Conservation (phyloP, 1,140 invertebrate genomes). For the Trichoplusia ni region DNA sequence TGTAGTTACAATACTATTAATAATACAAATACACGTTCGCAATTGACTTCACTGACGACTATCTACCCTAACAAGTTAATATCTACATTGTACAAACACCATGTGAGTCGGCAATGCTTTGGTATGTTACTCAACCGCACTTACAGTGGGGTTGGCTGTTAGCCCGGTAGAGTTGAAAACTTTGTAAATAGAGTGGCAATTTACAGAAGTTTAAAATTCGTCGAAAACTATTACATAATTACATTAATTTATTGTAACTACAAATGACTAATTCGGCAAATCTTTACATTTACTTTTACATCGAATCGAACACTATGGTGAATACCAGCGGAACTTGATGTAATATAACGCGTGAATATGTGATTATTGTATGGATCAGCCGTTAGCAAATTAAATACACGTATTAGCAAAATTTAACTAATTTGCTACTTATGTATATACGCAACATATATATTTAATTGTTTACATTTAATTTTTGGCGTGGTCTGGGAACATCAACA, state of each 20-base stretch:
- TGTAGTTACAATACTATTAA: slow-evolving; percentile 46
- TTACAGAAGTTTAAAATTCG: slow-evolving; percentile 50
- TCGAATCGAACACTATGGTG: slow-evolving; percentile 76
- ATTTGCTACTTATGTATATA: slow-evolving; percentile 24
- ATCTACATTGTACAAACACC: slow-evolving; percentile 68
- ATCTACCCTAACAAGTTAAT: slow-evolving; percentile 68
- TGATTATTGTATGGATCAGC: slow-evolving; percentile 17
- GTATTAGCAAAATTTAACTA: slow-evolving; percentile 29
- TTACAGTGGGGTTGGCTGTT: slow-evolving; percentile 41
- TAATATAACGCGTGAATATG: slow-evolving; percentile 11
- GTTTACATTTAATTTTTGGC: slow-evolving; percentile 30
- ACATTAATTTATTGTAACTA: slow-evolving; percentile 55
- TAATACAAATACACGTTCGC: slow-evolving; percentile 60
- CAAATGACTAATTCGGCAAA: slow-evolving; percentile 77
- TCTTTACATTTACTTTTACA: slow-evolving; percentile 63
- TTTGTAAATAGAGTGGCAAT: slow-evolving; percentile 49
- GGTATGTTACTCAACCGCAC: slow-evolving; percentile 38
- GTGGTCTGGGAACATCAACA: slow-evolving; percentile 68
- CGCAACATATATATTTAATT: slow-evolving; percentile 30
- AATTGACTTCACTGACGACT: slow-evolving; percentile 68
- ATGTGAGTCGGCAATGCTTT: slow-evolving; percentile 45
- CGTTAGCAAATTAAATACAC: slow-evolving; percentile 26
- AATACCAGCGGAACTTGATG: slow-evolving; percentile 36
- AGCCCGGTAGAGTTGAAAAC: slow-evolving; percentile 47
- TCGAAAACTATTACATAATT: slow-evolving; percentile 56